Evolutionary conservation across 2,113 vertebrate genomes (phyloP).

Genomic region (Amblyornis subalaris): DNA sequence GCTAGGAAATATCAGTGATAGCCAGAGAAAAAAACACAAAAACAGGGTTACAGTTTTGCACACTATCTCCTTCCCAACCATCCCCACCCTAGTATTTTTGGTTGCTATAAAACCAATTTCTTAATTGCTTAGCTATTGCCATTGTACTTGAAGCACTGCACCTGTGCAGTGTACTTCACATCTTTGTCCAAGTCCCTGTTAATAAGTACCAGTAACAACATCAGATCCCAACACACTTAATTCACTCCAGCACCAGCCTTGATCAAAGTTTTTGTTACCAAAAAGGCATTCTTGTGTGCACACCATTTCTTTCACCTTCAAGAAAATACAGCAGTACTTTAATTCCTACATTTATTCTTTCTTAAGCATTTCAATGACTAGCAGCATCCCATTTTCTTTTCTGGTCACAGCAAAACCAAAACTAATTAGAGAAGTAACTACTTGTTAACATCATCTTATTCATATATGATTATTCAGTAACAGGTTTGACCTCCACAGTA

Average conservation of each 20-base stretch:
- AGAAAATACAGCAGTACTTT: not conserved
- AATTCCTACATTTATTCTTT: not conserved
- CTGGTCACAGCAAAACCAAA: not conserved
- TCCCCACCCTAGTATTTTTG: not conserved
- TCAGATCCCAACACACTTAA: not conserved
- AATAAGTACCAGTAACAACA: not conserved
- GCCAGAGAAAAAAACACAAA: not conserved
- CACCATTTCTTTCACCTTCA: not conserved
- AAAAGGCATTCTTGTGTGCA: not conserved
- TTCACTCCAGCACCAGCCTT: not conserved
- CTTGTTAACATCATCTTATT: not conserved
- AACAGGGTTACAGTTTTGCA: not conserved
- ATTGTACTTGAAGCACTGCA: not conserved
- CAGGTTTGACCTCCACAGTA: not conserved
- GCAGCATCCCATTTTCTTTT: not conserved
- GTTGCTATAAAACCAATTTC: not conserved
- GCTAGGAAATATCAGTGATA: not conserved
- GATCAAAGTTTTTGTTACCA: not conserved
- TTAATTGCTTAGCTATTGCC: not conserved
- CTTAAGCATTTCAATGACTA: not conserved
- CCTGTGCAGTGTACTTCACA: not conserved
- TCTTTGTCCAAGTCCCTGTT: not conserved
- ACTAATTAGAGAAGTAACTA: not conserved
- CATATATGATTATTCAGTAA: not conserved
- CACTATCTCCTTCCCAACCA: not conserved